These are phyloP conservation scores for Eolophus roseicapilla DNA, from an alignment of 2,113 vertebrate species.

Conservation along the genomic window DNA sequence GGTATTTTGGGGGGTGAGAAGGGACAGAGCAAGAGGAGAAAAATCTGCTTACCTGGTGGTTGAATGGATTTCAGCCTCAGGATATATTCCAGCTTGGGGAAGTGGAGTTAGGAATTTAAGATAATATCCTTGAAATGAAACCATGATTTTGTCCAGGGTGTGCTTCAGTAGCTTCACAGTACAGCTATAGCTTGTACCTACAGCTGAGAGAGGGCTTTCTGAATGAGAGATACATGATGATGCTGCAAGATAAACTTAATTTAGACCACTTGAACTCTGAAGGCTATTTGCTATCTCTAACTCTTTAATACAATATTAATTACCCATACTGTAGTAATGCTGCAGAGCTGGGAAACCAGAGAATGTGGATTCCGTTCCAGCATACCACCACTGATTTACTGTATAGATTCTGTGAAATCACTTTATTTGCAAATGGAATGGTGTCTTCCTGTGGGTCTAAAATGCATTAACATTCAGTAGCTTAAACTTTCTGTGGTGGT, in stretches of 20 bases:
- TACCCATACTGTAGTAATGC: neutral
- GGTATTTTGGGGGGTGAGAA: neutral
- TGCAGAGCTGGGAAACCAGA: neutral
- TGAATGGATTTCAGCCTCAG: neutral
- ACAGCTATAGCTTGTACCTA: neutral
- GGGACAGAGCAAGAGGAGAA: neutral
- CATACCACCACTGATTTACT: neutral
- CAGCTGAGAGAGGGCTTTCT: neutral
- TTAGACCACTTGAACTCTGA: neutral
- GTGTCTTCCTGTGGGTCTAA: neutral
- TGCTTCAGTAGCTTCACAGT: neutral
- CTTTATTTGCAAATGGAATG: neutral
- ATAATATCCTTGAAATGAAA: neutral
- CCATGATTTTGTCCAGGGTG: neutral
- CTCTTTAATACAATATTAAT: neutral
- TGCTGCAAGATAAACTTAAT: neutral
- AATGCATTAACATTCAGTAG: neutral
- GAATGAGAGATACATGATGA: neutral
- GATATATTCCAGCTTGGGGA: neutral
- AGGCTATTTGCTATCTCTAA: neutral
- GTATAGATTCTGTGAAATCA: neutral
- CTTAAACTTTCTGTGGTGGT: neutral
- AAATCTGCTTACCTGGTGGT: neutral
- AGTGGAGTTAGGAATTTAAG: neutral
- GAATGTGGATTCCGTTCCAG: neutral